Base-by-base conservation (phyloP, 1,140 invertebrate genomes). In the Patella vulgata region DNA sequence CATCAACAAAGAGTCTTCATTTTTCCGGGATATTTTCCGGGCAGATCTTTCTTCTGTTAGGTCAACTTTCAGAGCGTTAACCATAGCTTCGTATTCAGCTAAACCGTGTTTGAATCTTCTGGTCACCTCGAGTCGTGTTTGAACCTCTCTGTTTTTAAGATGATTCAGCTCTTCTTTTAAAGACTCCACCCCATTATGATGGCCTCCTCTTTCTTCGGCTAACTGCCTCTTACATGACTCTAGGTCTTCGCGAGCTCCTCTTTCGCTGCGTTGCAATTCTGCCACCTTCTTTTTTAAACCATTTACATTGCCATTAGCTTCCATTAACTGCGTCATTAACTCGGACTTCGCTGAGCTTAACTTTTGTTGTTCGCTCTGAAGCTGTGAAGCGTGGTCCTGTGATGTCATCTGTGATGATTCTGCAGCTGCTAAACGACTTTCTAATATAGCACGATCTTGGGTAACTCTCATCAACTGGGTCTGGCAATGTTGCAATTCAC, bases 61-160 rank as follows among this genome's bases (percentile, higher is more conserved):
- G 33, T 81, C 79, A 67, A 81, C 78, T 77, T 81, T 81, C 6
- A 82, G 59, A 19, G 79, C 78, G 52, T 82, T 78, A 40, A 81
- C 67, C 5, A 76, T 70, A 17, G 80, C 79, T 42, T 81, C 79
- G 57, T 78, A 73, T 31, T 82, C 80, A 21, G 74, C 78, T 51
- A 74, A 66, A 25, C 74, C 75, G 42, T 71, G 70, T 47, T 80
- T 79, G 54, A 81, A 73, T 46, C 73, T 73, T 23, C 78, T 59
- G 36, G 70, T 67, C 11, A 82, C 62, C 33, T 81, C 77, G 44
- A 81, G 78, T 61, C 74, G 61, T 0, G 71, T 68, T 51, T 80
- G 78, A 14, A 73, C 71, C 59, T 81, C 80, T 51, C 79, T 59
- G 11, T 71, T 73, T 78, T 81, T 40, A 12, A 55, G 62, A 50